phyloP scores from a whole-genome alignment of 2,797 vertebrate species.

The Caiman crocodilus region DNA sequence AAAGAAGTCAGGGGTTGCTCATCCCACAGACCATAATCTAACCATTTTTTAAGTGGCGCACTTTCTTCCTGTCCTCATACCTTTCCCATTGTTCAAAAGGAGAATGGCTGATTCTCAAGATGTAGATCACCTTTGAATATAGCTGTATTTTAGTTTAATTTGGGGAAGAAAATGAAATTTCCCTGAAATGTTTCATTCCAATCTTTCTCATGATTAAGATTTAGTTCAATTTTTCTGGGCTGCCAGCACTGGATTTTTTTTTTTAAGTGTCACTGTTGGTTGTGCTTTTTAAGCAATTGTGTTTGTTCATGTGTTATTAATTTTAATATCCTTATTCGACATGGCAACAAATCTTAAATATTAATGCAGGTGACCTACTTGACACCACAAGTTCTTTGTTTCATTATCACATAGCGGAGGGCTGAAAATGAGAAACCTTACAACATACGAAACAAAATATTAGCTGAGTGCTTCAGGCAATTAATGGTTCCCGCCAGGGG shows the following conservation, averaged over 20 bases:
- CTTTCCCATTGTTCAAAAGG: background rate
- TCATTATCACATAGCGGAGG: slow-evolving; percentile 56
- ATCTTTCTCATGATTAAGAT: fast-evolving
- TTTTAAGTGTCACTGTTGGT: background rate
- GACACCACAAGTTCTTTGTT: slow-evolving; percentile 59
- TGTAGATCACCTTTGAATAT: background rate
- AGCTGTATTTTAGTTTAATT: background rate
- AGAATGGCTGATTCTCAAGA: background rate
- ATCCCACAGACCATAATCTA: too few species aligned
- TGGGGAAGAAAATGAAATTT: background rate
- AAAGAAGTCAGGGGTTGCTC: background rate
- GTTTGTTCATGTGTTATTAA: slow-evolving; percentile 64
- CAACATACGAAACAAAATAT: slow-evolving; percentile 64
- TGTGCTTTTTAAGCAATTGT: background rate
- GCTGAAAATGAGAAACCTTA: slow-evolving; percentile 76
- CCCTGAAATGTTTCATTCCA: background rate
- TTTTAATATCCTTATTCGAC: slow-evolving; percentile 78
- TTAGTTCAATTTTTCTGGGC: background rate
- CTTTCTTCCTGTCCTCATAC: background rate
- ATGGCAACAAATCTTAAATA: slow-evolving; percentile 79
- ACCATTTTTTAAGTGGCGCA: fast-evolving
- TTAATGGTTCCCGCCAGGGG: slow-evolving; percentile 53
- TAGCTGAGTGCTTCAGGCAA: slow-evolving; percentile 75
- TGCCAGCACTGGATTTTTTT: background rate
- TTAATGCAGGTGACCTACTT: slow-evolving; percentile 80